Conservation (phyloP, 2,888 invertebrate species). For the Biston betularia region DNA sequence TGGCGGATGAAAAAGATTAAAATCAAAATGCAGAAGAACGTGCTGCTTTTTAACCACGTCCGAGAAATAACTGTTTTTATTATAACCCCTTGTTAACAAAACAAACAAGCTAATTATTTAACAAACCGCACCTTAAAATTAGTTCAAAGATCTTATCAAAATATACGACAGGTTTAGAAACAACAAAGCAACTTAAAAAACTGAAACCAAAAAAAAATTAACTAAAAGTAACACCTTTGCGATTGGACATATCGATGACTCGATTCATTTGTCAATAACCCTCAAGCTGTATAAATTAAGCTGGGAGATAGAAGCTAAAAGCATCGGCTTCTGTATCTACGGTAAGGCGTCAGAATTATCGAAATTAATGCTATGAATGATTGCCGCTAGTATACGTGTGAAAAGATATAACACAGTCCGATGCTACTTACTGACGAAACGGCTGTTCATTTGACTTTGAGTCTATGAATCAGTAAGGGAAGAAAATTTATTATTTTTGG, state of each 20-base stretch:
- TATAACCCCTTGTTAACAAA: constrained; percentile 54
- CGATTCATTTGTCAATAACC: constrained; percentile 72
- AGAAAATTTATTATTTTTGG: neutral
- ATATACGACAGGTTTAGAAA: constrained; percentile 61
- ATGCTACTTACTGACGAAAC: constrained; percentile 49
- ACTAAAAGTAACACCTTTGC: constrained; percentile 63
- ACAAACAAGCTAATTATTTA: constrained; percentile 63
- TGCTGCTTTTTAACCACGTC: constrained; percentile 5
- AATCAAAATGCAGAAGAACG: constrained; percentile 14
- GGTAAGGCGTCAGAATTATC: constrained; percentile 78
- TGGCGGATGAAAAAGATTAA: constrained; percentile 10
- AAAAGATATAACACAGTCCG: constrained; percentile 61
- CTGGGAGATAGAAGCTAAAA: constrained; percentile 75
- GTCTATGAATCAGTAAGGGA: constrained; percentile 28
- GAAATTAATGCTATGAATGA: constrained; percentile 82
- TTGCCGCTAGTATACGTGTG: constrained; percentile 64
- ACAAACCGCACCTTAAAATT: constrained; percentile 53
- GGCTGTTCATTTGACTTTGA: constrained; percentile 37
- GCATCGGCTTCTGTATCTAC: constrained; percentile 79
- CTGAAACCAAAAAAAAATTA: constrained; percentile 49
- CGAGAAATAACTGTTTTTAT: constrained; percentile 44
- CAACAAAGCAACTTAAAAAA: constrained; percentile 52
- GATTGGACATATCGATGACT: constrained; percentile 60
- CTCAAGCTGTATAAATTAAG: constrained; percentile 68
- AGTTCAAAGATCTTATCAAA: constrained; percentile 63